These are phyloP conservation scores for Sturnira hondurensis DNA, from an alignment of 2,113 vertebrate species.

Conservation along the genomic window DNA sequence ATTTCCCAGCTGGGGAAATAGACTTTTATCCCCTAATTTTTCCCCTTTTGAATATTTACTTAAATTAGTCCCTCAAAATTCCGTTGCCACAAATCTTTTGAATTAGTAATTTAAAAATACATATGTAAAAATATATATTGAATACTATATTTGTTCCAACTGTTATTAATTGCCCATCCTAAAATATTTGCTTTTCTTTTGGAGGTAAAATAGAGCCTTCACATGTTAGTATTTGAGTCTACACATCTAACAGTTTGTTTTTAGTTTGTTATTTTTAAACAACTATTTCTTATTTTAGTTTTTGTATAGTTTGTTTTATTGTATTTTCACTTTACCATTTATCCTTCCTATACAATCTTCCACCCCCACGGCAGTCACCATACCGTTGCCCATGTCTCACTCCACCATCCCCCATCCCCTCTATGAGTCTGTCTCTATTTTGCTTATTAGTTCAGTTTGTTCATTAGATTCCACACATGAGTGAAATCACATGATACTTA, in stretches of 20 bases:
- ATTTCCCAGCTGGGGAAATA: constrained; percentile 68
- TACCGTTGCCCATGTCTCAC: too few relatives aligned
- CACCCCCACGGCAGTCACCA: too few relatives aligned
- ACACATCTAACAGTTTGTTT: not conserved
- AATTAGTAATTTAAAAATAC: constrained; percentile 51
- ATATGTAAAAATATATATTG: not conserved
- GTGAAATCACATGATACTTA: too few relatives aligned
- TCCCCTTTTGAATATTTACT: constrained; percentile 62
- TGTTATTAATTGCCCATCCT: constrained; percentile 28
- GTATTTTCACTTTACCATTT: too few relatives aligned
- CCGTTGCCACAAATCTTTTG: not conserved
- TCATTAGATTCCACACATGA: too few relatives aligned
- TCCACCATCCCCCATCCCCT: too few relatives aligned
- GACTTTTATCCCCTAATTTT: constrained; percentile 17
- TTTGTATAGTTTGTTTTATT: too few relatives aligned
- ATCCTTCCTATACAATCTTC: too few relatives aligned
- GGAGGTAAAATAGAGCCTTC: constrained; percentile 6
- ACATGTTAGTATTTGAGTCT: not conserved
- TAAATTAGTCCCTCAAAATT: constrained; percentile 59
- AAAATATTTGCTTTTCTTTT: constrained; percentile 45
- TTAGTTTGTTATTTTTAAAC: too few relatives aligned
- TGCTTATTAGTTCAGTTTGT: too few relatives aligned
- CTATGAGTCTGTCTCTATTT: too few relatives aligned
- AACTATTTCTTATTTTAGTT: too few relatives aligned
- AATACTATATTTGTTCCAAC: constrained; percentile 18